Percentiles rank a stretch among this genome's conserved stretches.
Evolutionary conservation across 2,113 vertebrate species (phyloP).

Genomic region (Chascanopsetta lugubris): DNA sequence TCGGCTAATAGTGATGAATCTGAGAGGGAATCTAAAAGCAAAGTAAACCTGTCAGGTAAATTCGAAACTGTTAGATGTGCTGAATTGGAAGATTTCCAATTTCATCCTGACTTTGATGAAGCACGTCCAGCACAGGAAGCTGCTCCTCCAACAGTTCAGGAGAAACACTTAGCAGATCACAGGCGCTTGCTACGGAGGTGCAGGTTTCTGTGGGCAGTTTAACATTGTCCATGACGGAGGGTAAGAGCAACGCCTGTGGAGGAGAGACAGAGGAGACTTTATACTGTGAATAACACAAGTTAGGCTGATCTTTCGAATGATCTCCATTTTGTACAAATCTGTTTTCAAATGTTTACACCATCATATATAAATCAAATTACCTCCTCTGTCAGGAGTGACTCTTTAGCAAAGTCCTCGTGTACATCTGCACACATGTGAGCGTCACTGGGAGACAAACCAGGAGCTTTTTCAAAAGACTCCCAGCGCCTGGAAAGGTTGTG

Average conservation of each 20-base stretch:
- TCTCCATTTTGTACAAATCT: neutral
- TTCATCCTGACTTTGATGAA: conserved; percentile 58
- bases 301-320: neutral
- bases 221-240: conserved; percentile 52
- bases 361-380: conserved; percentile 60
- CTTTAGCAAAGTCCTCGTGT: conserved; percentile 70
- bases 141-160: conserved; percentile 57
- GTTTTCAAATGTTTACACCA: no score
- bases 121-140: conserved; percentile 44
- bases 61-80: neutral
- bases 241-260: conserved; percentile 70
- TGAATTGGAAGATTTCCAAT: neutral
- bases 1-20: conserved; percentile 22
- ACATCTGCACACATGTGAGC: conserved; percentile 4
- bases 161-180: conserved; percentile 28
- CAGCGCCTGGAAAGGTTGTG: conserved; percentile 41
- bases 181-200: conserved; percentile 26
- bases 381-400: conserved; percentile 46
- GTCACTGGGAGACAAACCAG: conserved; percentile 2
- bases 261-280: neutral
- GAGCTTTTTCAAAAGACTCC: conserved; percentile 48
- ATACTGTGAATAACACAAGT: neutral
- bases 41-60: neutral
- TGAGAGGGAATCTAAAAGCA: conserved; percentile 12
- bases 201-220: conserved; percentile 1